phyloP scores from a whole-genome alignment of 2,888 invertebrate species.

The Rhagonycha fulva region DNA sequence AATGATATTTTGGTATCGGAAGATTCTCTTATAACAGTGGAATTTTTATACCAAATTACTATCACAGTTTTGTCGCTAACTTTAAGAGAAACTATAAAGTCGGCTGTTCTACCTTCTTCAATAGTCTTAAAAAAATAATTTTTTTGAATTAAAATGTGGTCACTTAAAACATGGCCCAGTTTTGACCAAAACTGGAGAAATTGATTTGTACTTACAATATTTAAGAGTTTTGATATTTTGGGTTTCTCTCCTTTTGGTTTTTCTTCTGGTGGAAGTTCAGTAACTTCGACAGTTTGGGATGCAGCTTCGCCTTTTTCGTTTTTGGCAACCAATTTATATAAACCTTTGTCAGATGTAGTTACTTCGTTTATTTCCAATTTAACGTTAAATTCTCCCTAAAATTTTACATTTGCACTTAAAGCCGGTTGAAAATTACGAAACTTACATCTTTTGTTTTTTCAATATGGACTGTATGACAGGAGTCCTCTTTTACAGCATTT shows the following conservation, averaged over 20 bases:
- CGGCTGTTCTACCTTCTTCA: conserved; percentile 75
- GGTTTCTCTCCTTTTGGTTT: conserved; percentile 80
- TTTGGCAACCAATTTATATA: conserved; percentile 87
- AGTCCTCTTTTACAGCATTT: conserved; percentile 75
- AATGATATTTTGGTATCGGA: conserved; percentile 79
- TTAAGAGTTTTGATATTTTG: conserved; percentile 75
- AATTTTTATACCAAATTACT: conserved; percentile 85
- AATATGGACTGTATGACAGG: conserved; percentile 74
- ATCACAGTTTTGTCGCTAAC: conserved; percentile 78
- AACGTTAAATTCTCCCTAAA: conserved; percentile 84
- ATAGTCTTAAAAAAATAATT: conserved; percentile 58
- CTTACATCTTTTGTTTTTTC: conserved; percentile 79
- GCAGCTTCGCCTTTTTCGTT: conserved; percentile 93
- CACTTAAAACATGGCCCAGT: neutral
- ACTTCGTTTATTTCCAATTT: conserved; percentile 89
- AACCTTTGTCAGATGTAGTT: conserved; percentile 79
- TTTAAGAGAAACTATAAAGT: conserved; percentile 76
- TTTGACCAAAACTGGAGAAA: neutral
- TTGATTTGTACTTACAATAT: conserved; percentile 65
- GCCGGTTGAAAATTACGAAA: conserved; percentile 9
- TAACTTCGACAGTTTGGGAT: conserved; percentile 85
- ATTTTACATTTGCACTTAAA: conserved; percentile 11
- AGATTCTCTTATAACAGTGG: conserved; percentile 75
- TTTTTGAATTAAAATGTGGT: neutral
- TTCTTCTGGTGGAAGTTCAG: conserved; percentile 77